Evolutionary conservation across 2,113 vertebrate genomes (phyloP).

Genomic region (Casuarius casuarius): DNA sequence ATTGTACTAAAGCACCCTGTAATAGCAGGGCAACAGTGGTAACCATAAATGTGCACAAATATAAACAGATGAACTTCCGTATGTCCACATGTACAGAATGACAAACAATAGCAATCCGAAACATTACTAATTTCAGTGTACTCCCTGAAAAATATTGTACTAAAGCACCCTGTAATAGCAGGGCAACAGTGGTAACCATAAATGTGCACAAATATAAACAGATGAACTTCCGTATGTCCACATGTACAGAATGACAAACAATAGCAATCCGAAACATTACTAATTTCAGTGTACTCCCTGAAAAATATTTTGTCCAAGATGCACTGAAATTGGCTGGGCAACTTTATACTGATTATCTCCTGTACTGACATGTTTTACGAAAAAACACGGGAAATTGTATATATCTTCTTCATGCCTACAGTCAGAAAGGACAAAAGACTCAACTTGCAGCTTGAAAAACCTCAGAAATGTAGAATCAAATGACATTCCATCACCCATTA

Average conservation of each 20-base stretch:
- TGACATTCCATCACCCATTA: background rate
- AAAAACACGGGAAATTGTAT: background rate
- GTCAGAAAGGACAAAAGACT: slow-evolving; percentile 17
- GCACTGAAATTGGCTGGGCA: background rate
- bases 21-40: background rate
- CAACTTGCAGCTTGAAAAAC: slow-evolving; percentile 1
- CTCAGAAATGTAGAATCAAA: slow-evolving; percentile 10
- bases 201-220: background rate
- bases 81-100: background rate
- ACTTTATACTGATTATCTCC: background rate
- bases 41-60: background rate
- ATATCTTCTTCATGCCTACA: background rate
- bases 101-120: background rate
- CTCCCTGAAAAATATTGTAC: background rate
- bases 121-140: background rate
- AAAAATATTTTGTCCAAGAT: background rate
- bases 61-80: background rate
- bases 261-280: background rate
- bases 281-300: background rate
- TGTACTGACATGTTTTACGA: slow-evolving; percentile 1
- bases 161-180: background rate
- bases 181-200: background rate
- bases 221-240: background rate
- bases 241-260: background rate
- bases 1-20: background rate